Evolutionary conservation across 2,797 vertebrate genomes (phyloP), one percentile per base, ranked within the genome.

Genomic region (Oceanodroma leucorhoa): DNA sequence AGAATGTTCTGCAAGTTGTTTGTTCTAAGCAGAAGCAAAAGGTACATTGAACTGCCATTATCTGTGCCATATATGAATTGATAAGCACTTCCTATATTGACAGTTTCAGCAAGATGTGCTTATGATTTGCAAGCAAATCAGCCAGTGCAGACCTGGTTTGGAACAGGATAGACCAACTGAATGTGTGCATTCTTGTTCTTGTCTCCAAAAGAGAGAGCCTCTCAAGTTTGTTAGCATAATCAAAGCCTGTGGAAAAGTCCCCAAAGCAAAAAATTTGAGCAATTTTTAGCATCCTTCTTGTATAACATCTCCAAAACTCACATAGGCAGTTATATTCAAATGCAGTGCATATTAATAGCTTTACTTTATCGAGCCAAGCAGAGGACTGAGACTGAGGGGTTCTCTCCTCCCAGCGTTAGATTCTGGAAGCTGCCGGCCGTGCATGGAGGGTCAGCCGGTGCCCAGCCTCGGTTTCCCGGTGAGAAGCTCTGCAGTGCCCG

Each of bases 271-370:
- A 26, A 26, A 11, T 6, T 0, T 4, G 26, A 79, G 27, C 40
- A 4, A 1, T 46, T 77, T 57, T 51, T 43, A 40, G 66, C 70
- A 22, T 21, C 66, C 54, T 72, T 48, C 40, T 40, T 61, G 24
- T 26, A 19, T 1, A 1, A 13, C 10, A 3, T 18, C 54, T 71
- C 58, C 46, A 45, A 2, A 65, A 9, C 71, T 58, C n/a, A 8
- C 2, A 0, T 3, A 15, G 30, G 2, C 27, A 8, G 55, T 30
- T 46, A 2, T 9, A 0, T 27, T 36, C 40, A 2, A 1, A 4
- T 27, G 58, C 36, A 51, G 40, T 4, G 32, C 20, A 1, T 24
- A 2, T 36, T 46, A 5, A 1, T 26, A 24, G 66, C 72, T 89
- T 71, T 77, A 2, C 19, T 54, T 26, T 12, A 3, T 18, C 0